Conservation (phyloP, 2,888 invertebrate genomes). For the Zygogramma bicolorata region DNA sequence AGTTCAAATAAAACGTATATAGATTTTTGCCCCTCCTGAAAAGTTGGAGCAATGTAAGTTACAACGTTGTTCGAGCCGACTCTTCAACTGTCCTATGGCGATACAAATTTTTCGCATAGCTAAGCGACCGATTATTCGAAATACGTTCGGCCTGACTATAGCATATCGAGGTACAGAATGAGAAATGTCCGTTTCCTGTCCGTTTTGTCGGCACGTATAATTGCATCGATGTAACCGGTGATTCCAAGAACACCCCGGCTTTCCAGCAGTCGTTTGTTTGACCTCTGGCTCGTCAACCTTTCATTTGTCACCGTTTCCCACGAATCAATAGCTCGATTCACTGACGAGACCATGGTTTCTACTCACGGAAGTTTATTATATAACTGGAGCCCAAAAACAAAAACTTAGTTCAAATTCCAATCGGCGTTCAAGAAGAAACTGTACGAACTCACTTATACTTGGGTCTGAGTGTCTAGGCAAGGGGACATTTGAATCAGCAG, state of each 20-base stretch:
- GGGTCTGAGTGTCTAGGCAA: too few relatives aligned
- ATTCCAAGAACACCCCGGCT: constrained; percentile 28
- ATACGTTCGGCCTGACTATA: not conserved
- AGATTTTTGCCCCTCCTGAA: too few relatives aligned
- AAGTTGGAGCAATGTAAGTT: too few relatives aligned
- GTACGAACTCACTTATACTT: too few relatives aligned
- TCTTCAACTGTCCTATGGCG: too few relatives aligned
- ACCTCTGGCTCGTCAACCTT: constrained; percentile 1
- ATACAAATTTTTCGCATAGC: not conserved
- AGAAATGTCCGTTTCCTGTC: constrained; percentile 43
- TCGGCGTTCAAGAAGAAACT: too few relatives aligned
- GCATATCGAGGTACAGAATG: constrained; percentile 36
- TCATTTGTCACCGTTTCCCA: constrained; percentile 3
- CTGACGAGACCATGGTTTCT: not conserved
- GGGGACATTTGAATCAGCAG: too few relatives aligned
- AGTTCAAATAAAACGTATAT: too few relatives aligned
- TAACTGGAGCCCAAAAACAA: too few relatives aligned
- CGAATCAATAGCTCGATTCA: not conserved
- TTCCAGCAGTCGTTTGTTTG: not conserved
- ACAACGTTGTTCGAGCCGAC: too few relatives aligned
- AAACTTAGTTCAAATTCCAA: too few relatives aligned
- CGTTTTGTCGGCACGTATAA: constrained; percentile 39
- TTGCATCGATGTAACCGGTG: constrained; percentile 16
- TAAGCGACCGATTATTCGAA: not conserved
- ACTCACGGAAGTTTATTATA: too few relatives aligned